Evolutionary conservation across 2,797 vertebrate species (phyloP), one percentile per base, ranked within the genome.

Genomic region (Rhinatrema bivittatum): DNA sequence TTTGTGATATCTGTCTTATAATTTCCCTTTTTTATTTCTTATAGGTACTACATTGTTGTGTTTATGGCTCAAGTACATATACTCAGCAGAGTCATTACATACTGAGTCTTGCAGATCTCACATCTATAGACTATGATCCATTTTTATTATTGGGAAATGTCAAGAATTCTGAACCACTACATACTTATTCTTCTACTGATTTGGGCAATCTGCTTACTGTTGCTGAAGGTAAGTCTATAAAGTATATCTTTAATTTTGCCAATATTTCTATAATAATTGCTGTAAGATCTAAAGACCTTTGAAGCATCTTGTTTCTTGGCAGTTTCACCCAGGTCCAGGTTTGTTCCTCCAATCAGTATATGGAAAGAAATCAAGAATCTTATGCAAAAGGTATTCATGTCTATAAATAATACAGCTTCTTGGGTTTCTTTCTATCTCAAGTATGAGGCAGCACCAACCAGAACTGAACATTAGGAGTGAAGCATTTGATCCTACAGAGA

Each of bases 71-170:
- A 22, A 92, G 79, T 65, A 86, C 93, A 1, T 90, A 94, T 37
- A 91, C 85, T 5, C 94, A 97, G 51, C 96, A 97, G 60, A 97
- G 90, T 74, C 90, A 89, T 70, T 94, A 93, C 16, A 86, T 91
- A 29, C 73, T 99, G 65, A 94, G 84, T 32, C 78, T 99, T 68
- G 89, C 96, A 0, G 94, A 98, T 68, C 74, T 98, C 57, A 91
- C 79, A 0, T 83, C 85, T 26, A 62, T 78, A 6, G 90, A 91
- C 52, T 97, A 97, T 0, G 93, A 99, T 65, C 89, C 90, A 0
- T 93, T 93, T 61, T 69, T 97, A 49, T 73, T 86, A 6, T 63
- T 99, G 66, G 90, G 88, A 25, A 91, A 83, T 1, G 83, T 97
- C 36, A 91, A 70, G 62, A 93, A 75, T 60, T 87, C 81, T 1